Base-by-base conservation (phyloP, 1,140 invertebrate species). In the Pseudobourletiella spinata region DNA sequence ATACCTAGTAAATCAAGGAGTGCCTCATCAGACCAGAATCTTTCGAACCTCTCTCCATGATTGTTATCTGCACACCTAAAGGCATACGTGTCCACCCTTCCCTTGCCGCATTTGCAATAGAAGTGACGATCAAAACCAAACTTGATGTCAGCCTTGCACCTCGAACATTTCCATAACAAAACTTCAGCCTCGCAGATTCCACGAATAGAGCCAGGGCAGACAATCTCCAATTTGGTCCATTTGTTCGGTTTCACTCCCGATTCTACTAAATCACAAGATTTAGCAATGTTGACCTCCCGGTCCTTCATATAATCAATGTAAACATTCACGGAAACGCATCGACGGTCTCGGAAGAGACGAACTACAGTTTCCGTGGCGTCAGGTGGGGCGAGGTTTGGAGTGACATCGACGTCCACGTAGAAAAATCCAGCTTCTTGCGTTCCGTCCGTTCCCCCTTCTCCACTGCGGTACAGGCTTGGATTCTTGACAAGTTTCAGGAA, bases 91-190 rank as follows among this genome's bases (percentile, higher is more conserved):
- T 2, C n/a, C 2, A 43, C 42, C 8, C 8, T 18, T 1, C 24
- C 39, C 2, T 26, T 26, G 1, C 61, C 55, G 43, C 61, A 63
- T 3, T 4, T 11, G 25, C 61, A 63, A 26, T 58, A 63, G 48
- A 57, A 26, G 16, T 3, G 35, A 2, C 1, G 2, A 22, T 57
- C 52, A 52, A 63, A 57, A 3, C 43, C 61, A 39, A 56, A 63
- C 16, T 63, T 43, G 1, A 63, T 4, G 11, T 2, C 2, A 11
- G 25, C 16, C 4, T 54, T 3, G 30, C 52, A 57, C 44, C 35
- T 46, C 2, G 39, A 2, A 57, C 61, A 63, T 11, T 18, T 8
- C 61, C 61, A 63, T 20, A 11, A n/a, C 4, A 30, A 6, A 2
- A 11, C 28, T 6, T 24, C 3, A 4, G 46, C 51, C 3, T 2